These are phyloP conservation scores for Chrysoperla carnea DNA, from an alignment of 1,140 invertebrate genomes.

Conservation along the genomic window DNA sequence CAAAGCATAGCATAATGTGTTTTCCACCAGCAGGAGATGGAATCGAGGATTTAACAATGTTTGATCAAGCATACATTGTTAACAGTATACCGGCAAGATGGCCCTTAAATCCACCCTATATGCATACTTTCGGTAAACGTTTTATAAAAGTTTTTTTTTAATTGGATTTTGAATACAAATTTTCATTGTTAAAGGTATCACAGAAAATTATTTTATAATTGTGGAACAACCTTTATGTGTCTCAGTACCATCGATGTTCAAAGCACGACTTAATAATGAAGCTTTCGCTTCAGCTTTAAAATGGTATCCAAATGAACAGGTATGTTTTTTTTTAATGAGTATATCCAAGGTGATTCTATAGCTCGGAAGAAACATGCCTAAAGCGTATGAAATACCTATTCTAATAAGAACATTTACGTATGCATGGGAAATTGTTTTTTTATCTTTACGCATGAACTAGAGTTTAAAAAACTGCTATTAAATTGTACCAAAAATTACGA, in stretches of 20 bases:
- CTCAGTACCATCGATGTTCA: constrained; percentile 37
- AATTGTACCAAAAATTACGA: no score
- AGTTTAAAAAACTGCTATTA: no score
- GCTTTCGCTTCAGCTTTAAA: constrained; percentile 42
- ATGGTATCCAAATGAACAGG: constrained; percentile 45
- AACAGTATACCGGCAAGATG: constrained; percentile 51
- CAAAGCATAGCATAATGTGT: constrained; percentile 49
- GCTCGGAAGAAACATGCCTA: no score
- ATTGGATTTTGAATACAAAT: neutral
- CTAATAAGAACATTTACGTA: no score
- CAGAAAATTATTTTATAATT: constrained; percentile 66
- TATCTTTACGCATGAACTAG: no score
- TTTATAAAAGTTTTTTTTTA: neutral
- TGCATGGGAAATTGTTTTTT: no score
- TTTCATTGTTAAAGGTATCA: constrained; percentile 30
- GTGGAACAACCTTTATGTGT: constrained; percentile 66
- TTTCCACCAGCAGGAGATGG: constrained; percentile 32
- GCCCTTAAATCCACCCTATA: constrained; percentile 61
- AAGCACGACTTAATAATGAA: constrained; percentile 37
- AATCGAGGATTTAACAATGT: constrained; percentile 30
- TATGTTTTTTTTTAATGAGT: neutral
- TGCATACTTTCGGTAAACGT: constrained; percentile 65
- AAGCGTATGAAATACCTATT: no score
- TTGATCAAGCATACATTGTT: constrained; percentile 48
- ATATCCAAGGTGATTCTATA: no score